Percentiles rank a stretch among this genome's conserved stretches.
Evolutionary conservation across 2,797 vertebrate species (phyloP).

Genomic region (Dendrocincla fuliginosa): DNA sequence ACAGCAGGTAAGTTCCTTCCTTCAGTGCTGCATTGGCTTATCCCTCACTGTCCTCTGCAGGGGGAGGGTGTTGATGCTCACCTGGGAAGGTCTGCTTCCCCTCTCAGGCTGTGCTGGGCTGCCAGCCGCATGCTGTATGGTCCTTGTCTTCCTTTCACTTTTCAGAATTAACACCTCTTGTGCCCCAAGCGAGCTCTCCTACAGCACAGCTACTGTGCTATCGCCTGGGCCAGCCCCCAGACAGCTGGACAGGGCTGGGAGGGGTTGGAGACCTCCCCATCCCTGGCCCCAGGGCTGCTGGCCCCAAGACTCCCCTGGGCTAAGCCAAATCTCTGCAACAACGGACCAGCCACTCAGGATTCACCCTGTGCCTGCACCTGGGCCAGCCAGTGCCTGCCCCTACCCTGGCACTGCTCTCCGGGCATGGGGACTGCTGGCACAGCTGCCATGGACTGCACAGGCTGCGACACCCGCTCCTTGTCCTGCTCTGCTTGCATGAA

Average conservation of each 20-base stretch:
- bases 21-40: background rate
- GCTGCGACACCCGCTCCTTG: background rate
- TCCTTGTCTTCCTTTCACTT: background rate
- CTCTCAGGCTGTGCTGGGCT: background rate
- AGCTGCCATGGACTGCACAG: background rate
- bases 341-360: slow-evolving; percentile 31
- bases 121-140: fast-evolving
- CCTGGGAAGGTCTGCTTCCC: background rate
- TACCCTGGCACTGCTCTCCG: background rate
- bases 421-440: background rate
- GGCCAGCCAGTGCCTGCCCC: background rate
- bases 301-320: background rate
- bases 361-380: slow-evolving; percentile 41
- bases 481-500: background rate
- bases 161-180: slow-evolving; percentile 1
- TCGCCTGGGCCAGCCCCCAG: background rate
- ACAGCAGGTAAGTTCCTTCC: background rate
- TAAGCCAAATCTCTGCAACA: background rate
- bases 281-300: background rate
- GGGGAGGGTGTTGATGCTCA: background rate
- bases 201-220: background rate
- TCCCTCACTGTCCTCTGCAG: background rate
- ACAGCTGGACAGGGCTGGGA: background rate
- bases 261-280: background rate
- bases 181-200: background rate